phyloP scores from a whole-genome alignment of 2,113 vertebrate species.

The Protobothrops mucrosquamatus region DNA sequence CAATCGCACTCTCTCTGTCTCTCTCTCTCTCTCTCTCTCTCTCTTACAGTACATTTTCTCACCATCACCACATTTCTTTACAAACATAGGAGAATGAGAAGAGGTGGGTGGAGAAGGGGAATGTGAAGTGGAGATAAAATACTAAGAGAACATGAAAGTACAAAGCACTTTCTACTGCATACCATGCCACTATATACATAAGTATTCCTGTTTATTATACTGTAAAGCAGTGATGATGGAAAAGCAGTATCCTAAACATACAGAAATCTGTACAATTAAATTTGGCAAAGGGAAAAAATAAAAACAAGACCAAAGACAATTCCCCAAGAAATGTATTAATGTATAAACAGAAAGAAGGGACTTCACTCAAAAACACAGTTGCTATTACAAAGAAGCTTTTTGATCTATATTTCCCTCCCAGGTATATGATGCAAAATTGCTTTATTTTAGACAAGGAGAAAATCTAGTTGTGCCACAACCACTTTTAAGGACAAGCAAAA shows the following conservation, averaged over 20 bases:
- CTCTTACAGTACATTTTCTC: neutral
- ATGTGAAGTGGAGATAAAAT: neutral
- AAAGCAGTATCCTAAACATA: neutral
- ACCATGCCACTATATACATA: neutral
- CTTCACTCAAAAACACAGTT: neutral
- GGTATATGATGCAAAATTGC: neutral
- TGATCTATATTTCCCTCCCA: neutral
- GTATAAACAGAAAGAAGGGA: fast-evolving
- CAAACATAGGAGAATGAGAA: neutral
- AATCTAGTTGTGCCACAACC: neutral
- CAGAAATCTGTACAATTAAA: conserved; percentile 4
- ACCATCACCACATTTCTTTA: neutral
- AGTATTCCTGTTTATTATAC: conserved; percentile 1
- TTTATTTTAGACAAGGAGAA: neutral
- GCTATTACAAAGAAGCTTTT: neutral
- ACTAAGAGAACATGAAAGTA: neutral
- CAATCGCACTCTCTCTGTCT: conserved; percentile 1
- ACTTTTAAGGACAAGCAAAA: neutral
- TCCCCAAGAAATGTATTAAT: neutral
- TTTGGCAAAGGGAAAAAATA: neutral
- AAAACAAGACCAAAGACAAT: neutral
- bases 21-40: neutral
- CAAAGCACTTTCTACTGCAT: neutral
- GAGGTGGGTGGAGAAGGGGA: neutral
- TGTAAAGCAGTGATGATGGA: neutral